These are phyloP conservation scores for Norana najaformis DNA, from an alignment of 2,888 invertebrate species.

Conservation along the genomic window DNA sequence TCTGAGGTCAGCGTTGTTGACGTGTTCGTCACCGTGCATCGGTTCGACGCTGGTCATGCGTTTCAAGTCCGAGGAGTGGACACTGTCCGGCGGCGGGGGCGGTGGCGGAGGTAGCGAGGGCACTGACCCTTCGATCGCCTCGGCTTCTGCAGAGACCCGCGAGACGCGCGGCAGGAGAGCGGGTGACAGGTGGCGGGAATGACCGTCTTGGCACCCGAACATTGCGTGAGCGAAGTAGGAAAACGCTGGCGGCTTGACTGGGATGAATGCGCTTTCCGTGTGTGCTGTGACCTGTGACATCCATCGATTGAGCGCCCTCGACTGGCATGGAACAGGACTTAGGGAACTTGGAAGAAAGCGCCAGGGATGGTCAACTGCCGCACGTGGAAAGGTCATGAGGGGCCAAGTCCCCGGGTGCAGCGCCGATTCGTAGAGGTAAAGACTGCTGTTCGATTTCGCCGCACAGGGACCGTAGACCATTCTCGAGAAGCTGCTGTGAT, in stretches of 20 bases:
- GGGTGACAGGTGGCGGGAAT: neutral
- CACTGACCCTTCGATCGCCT: neutral
- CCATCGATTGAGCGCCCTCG: neutral
- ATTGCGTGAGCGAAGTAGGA: neutral
- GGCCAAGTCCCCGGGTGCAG: neutral
- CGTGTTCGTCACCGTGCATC: slow-evolving; percentile 23
- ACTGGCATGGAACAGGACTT: neutral
- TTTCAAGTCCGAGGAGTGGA: neutral
- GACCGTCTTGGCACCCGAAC: neutral
- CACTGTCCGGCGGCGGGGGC: neutral
- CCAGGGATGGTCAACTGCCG: slow-evolving; percentile 2
- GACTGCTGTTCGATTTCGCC: neutral
- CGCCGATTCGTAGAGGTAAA: neutral
- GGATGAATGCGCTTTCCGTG: slow-evolving; percentile 14
- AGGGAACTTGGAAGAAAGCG: neutral
- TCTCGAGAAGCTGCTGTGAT: neutral
- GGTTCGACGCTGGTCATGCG: neutral
- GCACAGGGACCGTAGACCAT: neutral
- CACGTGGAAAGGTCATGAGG: neutral
- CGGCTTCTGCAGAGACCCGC: neutral
- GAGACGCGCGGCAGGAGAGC: neutral
- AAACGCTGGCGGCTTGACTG: neutral
- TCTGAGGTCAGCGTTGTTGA: slow-evolving; percentile 39
- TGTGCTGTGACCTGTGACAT: neutral
- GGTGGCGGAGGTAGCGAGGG: neutral